A percentile compares a stretch with the other conserved stretches of the same genome.
phyloP scores from a whole-genome alignment of 30 jellyfish, hydroid and myxozoan species.

The Chrysaora quinquecirrha region DNA sequence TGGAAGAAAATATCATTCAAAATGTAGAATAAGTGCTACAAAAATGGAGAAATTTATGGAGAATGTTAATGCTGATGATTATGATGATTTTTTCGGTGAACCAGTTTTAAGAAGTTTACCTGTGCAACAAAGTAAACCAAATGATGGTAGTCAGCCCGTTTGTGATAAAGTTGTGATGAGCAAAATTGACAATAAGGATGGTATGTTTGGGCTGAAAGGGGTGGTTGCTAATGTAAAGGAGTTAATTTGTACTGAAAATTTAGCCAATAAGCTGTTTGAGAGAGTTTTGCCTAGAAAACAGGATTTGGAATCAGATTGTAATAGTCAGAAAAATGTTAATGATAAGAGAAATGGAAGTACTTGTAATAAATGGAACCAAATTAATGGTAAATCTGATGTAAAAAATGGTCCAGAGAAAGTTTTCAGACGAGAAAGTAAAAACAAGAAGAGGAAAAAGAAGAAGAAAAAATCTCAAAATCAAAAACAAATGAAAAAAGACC shows the following conservation, averaged over 20 bases:
- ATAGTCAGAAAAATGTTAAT: too few species aligned
- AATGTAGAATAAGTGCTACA: conserved; percentile 46
- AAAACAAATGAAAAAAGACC: neutral
- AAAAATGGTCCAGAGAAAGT: neutral
- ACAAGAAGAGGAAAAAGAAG: conserved; percentile 5
- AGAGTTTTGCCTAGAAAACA: too few species aligned
- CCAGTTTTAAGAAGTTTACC: conserved; percentile 16
- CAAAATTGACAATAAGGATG: too few species aligned
- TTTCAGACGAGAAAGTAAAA: neutral
- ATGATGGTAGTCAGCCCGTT: too few species aligned
- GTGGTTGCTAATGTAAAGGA: too few species aligned
- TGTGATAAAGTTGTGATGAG: too few species aligned
- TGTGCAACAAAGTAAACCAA: neutral
- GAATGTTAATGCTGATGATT: neutral
- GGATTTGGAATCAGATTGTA: too few species aligned
- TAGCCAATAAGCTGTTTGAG: too few species aligned
- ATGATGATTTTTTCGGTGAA: conserved; percentile 40
- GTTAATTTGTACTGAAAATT: too few species aligned
- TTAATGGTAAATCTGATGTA: neutral
- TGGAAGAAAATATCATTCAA: conserved; percentile 17
- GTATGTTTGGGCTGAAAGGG: too few species aligned
- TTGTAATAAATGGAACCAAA: neutral
- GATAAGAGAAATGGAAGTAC: too few species aligned
- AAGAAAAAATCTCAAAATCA: neutral
- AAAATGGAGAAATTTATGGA: conserved; percentile 6